Base-by-base conservation (phyloP, 2,888 invertebrate genomes). In the Brenthis daphne region DNA sequence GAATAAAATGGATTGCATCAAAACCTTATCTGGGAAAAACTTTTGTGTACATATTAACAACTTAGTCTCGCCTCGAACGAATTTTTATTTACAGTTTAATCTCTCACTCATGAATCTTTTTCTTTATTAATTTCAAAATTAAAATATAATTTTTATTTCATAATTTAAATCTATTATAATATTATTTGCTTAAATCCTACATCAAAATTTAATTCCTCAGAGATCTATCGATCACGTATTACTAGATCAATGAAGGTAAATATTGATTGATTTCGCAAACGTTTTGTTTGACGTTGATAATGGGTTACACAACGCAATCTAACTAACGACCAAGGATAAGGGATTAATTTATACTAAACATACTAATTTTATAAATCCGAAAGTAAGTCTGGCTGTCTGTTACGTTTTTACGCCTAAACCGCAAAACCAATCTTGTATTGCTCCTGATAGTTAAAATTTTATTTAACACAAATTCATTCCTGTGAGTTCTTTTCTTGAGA, bases 251-350 rank as follows among this genome's bases (percentile, higher is more conserved):
- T 48, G 14, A 55, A 53, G 8, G 47, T 16, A 68, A 68, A 68
- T 68, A 68, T 68, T 68, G 47, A 58, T 20, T 43, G 51, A 68
- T 64, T 58, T 43, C 20, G 37, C 60, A n/a, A 47, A 43, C 13
- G 60, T 50, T 61, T 66, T 69, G 61, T 69, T 69, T 66, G 66
- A 51, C 16, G 63, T 63, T 57, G 51, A 53, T 69, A 64, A 68
- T 64, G 48, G 64, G 29, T 68, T 64, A 64, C 64, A 58, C 58
- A 68, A 68, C 48, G 33, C 64, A 13, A 57, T 37, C 13, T 33
- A 47, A 55, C 56, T 57, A 33, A 20, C 51, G 64, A 58, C 48
- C 56, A 68, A 68, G 55, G 60, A 55, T 51, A 37, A 14, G 60
- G 37, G 14, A 50, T 8, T 24, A 6, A 48, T 14, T n/a, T n/a